Evolutionary conservation across 2,888 invertebrate genomes (phyloP).

Genomic region (Athetis lepigone): DNA sequence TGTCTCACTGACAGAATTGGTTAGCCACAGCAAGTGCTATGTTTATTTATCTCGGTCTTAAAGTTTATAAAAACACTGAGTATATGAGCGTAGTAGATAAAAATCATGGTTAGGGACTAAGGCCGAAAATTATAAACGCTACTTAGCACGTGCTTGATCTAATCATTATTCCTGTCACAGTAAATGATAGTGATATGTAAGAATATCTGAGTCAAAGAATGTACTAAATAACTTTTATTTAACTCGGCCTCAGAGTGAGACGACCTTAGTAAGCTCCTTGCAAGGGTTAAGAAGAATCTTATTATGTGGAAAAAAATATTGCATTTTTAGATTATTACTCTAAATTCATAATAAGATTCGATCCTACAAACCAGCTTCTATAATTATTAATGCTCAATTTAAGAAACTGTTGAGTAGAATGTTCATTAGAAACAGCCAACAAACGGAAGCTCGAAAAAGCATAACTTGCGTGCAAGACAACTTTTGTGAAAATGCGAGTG

Average conservation of each 20-base stretch:
- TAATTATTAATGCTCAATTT: background rate
- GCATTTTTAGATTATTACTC: slow-evolving; percentile 4
- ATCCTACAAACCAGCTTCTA: slow-evolving; percentile 14
- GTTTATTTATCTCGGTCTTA: no score
- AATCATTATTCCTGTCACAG: no score
- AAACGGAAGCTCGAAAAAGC: slow-evolving; percentile 16
- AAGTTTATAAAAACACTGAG: slow-evolving; percentile 15
- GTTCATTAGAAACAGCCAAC: slow-evolving; percentile 4
- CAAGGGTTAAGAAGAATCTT: background rate
- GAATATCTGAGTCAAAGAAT: no score
- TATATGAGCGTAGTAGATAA: no score
- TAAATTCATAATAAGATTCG: slow-evolving; percentile 4
- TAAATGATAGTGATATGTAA: no score
- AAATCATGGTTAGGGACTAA: no score
- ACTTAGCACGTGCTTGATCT: no score
- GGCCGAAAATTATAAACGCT: slow-evolving; percentile 13
- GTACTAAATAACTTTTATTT: no score
- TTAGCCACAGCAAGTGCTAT: no score
- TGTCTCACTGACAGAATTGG: no score
- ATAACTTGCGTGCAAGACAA: slow-evolving; percentile 11
- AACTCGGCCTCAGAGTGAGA: background rate
- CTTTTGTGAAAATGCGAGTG: background rate
- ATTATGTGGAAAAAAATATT: background rate
- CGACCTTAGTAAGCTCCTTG: background rate
- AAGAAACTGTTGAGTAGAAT: slow-evolving; percentile 22